Base-by-base conservation (phyloP, 2,113 vertebrate species). In the Sinocyclocheilus maitianheensis region DNA sequence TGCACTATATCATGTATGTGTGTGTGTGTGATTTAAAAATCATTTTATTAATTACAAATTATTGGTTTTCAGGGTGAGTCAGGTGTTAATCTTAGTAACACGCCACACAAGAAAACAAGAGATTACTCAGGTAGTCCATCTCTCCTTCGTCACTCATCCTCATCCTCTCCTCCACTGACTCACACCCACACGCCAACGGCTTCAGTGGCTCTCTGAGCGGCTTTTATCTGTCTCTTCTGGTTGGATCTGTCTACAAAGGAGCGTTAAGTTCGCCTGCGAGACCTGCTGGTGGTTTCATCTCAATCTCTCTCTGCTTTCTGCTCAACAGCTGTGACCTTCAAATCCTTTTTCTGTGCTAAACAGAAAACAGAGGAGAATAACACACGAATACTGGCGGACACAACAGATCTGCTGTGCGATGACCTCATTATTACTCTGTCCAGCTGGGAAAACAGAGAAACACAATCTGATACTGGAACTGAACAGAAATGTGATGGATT, bases 301-400 rank as follows among this genome's bases (percentile, higher is more conserved):
- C 24, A 13, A 9, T 72, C 26, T 72, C 51, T 37, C 22, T 1
- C 22, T 58, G 67, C 18, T 10, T 37, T 60, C 72, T 82, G 76
- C 79, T 84, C 83, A 81, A 86, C 88, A 85, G 84, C 82, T 88
- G 83, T 83, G 60, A 81, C 88, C 75, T 83, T 76, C 74, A 75
- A 85, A 22, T 65, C 40, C 43, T 40, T 83, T 79, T 30, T 26
- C 83, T 14, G 14, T 48, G 34, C 58, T 46, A 26, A 80, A 26
- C 65, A 69, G 77, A 86, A 34, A 62, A 34, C 18, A 46, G 4
- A 48, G 37, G 62, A 81, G 65, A 53, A 67, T 22, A 46, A 67
- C 65, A 60, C 43, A 43, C 8, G 8, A 1, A 43, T 8, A 43
- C 43, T 43, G 43, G 8, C 43, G 7, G 43, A 43, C 43, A 46